Percentiles rank a stretch among this genome's conserved stretches.
Conservation (phyloP, 2,113 vertebrate genomes). For the Aegotheles bennettii region DNA sequence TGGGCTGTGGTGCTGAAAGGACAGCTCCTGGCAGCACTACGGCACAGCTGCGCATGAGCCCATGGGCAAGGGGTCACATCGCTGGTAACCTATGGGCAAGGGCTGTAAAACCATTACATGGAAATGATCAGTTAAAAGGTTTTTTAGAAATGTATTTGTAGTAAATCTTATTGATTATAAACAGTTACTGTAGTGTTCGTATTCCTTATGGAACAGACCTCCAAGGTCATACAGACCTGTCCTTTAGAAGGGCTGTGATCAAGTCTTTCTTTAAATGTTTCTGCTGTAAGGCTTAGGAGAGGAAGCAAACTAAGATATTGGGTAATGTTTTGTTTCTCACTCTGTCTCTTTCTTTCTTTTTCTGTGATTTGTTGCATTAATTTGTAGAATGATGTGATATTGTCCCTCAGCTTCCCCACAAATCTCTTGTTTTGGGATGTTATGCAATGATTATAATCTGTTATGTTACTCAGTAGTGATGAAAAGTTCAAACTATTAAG, state of each 20-base stretch:
- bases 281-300: neutral
- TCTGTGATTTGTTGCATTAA: neutral
- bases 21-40: neutral
- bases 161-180: neutral
- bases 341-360: neutral
- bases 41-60: too few species aligned
- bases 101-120: fast-evolving
- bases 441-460: neutral
- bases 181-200: neutral
- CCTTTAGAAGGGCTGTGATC: neutral
- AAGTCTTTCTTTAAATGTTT: neutral
- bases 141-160: neutral
- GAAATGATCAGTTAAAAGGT: fast-evolving
- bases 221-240: neutral
- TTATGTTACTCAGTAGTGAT: neutral
- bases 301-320: neutral
- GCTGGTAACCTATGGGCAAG: fast-evolving
- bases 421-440: neutral
- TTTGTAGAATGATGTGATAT: neutral
- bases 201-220: neutral
- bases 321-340: neutral
- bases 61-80: too few species aligned
- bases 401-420: neutral
- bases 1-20: constrained; percentile 13
- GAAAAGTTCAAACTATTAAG: neutral